Conservation (phyloP, 1,140 invertebrate genomes). For the Papilio xuthus region DNA sequence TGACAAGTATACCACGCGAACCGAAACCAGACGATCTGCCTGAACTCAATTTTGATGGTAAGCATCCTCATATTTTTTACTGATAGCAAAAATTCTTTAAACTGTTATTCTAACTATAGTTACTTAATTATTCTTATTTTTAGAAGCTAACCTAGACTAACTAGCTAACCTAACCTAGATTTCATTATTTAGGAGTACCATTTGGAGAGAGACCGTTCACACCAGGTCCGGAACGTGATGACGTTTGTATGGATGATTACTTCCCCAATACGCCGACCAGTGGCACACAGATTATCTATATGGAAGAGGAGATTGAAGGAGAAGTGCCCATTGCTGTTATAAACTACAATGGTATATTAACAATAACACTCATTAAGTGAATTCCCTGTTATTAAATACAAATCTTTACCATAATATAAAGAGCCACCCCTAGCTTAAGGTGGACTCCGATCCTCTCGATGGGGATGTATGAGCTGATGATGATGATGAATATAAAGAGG, state of each 20-base stretch:
- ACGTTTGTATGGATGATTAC: conserved; percentile 66
- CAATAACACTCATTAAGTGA: background rate
- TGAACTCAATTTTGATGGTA: conserved; percentile 56
- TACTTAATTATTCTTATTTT: background rate
- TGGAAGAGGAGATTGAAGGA: conserved; percentile 75
- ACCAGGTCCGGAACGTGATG: conserved; percentile 56
- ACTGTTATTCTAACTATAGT: no score
- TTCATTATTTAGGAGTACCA: conserved; percentile 45
- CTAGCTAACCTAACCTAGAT: background rate
- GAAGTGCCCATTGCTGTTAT: conserved; percentile 72
- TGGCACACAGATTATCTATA: conserved; percentile 63
- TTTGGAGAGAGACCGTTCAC: conserved; percentile 62
- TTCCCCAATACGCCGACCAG: conserved; percentile 27
- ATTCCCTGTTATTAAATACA: no score
- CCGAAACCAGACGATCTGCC: conserved; percentile 55
- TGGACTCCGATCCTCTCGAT: no score
- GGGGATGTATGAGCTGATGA: no score
- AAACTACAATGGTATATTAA: conserved; percentile 71
- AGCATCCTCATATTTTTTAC: conserved; percentile 6
- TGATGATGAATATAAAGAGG: no score
- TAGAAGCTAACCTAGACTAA: no score
- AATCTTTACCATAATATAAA: no score
- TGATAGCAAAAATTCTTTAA: background rate
- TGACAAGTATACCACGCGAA: conserved; percentile 60
- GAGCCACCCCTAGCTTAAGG: no score